These are phyloP conservation scores for Paramormyrops hopkinsi DNA, from an alignment of 2,797 vertebrate genomes.

Conservation along the genomic window DNA sequence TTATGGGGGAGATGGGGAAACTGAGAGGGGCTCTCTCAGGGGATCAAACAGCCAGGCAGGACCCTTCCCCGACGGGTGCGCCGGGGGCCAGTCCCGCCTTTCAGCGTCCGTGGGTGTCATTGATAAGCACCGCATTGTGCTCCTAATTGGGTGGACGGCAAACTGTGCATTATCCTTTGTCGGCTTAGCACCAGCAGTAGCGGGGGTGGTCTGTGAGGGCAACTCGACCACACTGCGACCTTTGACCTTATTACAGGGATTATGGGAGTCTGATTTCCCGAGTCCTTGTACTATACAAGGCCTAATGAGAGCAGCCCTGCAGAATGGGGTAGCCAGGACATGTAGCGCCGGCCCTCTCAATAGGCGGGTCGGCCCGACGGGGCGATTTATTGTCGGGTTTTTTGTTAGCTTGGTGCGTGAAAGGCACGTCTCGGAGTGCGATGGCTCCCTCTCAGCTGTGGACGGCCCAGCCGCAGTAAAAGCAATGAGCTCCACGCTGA, in stretches of 20 bases:
- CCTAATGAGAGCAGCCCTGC: constrained; percentile 13
- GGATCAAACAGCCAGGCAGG: constrained; percentile 11
- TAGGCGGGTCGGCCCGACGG: background rate
- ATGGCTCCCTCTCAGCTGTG: background rate
- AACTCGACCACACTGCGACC: constrained; percentile 5
- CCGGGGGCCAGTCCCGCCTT: background rate
- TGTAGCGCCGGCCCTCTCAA: background rate
- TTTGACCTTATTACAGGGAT: constrained; percentile 26
- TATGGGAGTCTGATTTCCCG: constrained; percentile 28
- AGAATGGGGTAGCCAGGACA: background rate
- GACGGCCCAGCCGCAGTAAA: background rate
- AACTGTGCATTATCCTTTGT: constrained; percentile 16
- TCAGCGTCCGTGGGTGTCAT: constrained; percentile 3
- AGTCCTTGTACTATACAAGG: constrained; percentile 18
- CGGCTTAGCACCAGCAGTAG: constrained; percentile 12
- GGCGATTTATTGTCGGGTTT: constrained; percentile 3
- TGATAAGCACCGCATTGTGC: constrained; percentile 15
- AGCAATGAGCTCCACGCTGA: background rate
- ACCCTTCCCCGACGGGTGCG: background rate
- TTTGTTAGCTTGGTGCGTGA: background rate
- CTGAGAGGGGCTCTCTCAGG: background rate
- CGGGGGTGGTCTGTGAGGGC: constrained; percentile 4
- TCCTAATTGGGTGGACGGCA: constrained; percentile 19
- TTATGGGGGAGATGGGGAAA: background rate
- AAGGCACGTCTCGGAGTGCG: background rate